Conservation (phyloP, 2,113 vertebrate genomes). For the Oryzias melastigma region DNA sequence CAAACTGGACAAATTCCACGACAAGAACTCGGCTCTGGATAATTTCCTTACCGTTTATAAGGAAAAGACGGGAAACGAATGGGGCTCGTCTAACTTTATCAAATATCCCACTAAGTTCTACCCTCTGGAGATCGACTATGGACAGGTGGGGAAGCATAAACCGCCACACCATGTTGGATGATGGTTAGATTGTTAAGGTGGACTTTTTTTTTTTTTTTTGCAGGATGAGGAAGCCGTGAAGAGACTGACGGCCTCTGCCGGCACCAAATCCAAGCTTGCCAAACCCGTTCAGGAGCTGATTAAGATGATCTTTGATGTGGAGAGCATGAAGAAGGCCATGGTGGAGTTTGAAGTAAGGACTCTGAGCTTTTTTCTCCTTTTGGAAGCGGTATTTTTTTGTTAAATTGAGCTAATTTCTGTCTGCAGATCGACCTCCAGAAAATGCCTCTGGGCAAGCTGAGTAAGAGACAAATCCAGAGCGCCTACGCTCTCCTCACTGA, state of each 20-base stretch:
- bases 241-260: conserved; percentile 85
- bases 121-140: conserved; percentile 96
- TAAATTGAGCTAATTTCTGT: neutral
- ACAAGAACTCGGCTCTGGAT: conserved; percentile 90
- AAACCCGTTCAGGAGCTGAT: conserved; percentile 93
- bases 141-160: conserved; percentile 82
- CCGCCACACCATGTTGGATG: neutral
- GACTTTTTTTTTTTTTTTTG: neutral
- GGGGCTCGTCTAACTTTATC: conserved; percentile 90
- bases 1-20: conserved; percentile 92
- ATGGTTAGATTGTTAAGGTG: neutral
- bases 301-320: conserved; percentile 95
- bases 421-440: conserved; percentile 97
- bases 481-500: conserved; percentile 94
- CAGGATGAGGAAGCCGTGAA: conserved; percentile 97
- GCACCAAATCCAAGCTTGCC: conserved; percentile 88
- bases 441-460: conserved; percentile 97
- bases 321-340: conserved; percentile 99
- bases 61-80: conserved; percentile 94
- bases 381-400: neutral
- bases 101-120: conserved; percentile 98
- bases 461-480: conserved; percentile 96
- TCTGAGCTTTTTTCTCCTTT: neutral
- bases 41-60: conserved; percentile 92
- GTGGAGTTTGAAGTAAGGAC: conserved; percentile 93